Percentiles rank a stretch among this genome's conserved stretches.
Evolutionary conservation across 2,888 invertebrate genomes (phyloP).

Genomic region (Stenodera caucasica): DNA sequence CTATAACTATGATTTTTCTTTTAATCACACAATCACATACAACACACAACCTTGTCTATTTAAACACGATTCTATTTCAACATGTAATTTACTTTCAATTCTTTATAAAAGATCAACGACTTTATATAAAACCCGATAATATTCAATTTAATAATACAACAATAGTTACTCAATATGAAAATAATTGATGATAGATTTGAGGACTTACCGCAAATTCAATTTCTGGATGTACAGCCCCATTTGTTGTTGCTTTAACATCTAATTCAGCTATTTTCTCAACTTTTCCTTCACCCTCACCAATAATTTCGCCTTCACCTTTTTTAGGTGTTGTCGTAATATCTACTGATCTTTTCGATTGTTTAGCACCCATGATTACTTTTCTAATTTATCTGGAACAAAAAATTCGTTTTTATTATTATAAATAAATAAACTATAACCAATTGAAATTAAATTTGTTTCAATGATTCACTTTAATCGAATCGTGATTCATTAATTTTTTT

Average conservation of each 20-base stretch:
- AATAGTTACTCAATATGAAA: not conserved
- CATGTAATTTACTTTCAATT: conserved; percentile 5
- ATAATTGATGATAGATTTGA: too few species aligned
- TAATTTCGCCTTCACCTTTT: conserved; percentile 55
- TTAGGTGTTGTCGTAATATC: conserved; percentile 76
- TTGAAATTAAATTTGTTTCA: not conserved
- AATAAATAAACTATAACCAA: not conserved
- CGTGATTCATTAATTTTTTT: not conserved
- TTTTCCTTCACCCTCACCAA: conserved; percentile 66
- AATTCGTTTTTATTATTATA: conserved; percentile 5
- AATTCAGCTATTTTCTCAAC: conserved; percentile 77
- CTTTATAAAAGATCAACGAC: conserved; percentile 2
- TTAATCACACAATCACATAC: not conserved
- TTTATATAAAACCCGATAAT: not conserved
- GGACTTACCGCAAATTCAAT: conserved; percentile 61
- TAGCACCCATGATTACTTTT: conserved; percentile 71
- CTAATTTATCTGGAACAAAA: conserved; percentile 40
- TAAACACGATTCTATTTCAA: conserved; percentile 5
- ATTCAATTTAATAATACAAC: not conserved
- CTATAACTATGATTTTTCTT: not conserved
- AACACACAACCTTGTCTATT: conserved; percentile 6
- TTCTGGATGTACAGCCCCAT: conserved; percentile 70
- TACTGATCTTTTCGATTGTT: conserved; percentile 85
- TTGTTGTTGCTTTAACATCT: conserved; percentile 69
- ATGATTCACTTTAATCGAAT: too few species aligned